Conservation (phyloP, 2,888 invertebrate genomes). For the Ommatoiulus sabulosus region DNA sequence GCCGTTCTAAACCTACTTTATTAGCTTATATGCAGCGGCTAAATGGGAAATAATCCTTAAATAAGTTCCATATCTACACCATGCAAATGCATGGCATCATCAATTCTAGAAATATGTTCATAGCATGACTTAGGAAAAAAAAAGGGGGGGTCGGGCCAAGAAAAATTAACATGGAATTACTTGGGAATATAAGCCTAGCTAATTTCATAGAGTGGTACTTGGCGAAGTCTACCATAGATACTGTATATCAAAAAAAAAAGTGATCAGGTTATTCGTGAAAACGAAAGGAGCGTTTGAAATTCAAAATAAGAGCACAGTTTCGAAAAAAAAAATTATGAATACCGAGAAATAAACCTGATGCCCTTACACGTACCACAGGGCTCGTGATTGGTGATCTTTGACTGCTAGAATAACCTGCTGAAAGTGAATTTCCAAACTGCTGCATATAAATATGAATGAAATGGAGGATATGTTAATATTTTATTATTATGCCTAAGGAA, state of each 20-base stretch:
- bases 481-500: neutral
- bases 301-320: neutral
- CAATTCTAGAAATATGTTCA: no score
- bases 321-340: neutral
- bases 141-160: no score
- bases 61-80: no score
- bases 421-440: neutral
- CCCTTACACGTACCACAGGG: neutral
- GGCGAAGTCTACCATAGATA: no score
- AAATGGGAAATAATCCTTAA: neutral
- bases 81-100: no score
- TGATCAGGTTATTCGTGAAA: no score
- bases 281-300: neutral
- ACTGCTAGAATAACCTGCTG: neutral
- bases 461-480: neutral
- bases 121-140: no score
- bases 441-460: neutral
- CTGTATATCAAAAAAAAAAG: no score
- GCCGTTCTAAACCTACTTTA: neutral
- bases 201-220: no score
- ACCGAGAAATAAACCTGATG: neutral
- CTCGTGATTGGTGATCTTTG: neutral
- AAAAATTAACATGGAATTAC: no score
- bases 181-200: no score
- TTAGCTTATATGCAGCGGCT: neutral